Base-by-base conservation (phyloP, 2,113 vertebrate species). In the Limanda limanda region DNA sequence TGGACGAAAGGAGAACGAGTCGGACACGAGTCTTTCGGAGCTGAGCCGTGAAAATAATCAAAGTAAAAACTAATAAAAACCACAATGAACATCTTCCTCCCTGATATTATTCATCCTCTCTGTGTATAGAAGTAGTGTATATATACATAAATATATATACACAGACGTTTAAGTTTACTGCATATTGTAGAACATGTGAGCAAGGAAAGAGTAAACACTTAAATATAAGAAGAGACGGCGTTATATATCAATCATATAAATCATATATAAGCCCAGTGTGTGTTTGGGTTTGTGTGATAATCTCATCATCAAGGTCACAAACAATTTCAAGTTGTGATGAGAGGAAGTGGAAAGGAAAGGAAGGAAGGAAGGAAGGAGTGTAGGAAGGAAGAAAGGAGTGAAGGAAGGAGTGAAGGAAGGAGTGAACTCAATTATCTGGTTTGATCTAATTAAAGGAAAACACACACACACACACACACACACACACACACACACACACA, bases 31-130 rank as follows among this genome's bases (percentile, higher is more conserved):
- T 48, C 25, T 52, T 42, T 70, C 13, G 35, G 15, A 59, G 24
- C 7, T 25, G 15, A 59, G 24, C 7, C 21, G 23, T 23, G 23
- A 67, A 78, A 81, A 74, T 57, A 74, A 80, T 84, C 42, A 68
- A 76, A 71, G 27, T 31, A 6, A 6, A 31, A 31, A 5, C 27
- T 31, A 5, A 55, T 25, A 56, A 72, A 72, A 59, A 56, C 42
- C 52, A 47, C 45, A 20, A 24, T n/a, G 15, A 27, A 56, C 77
- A 77, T 17, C 64, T 35, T 51, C 68, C 0, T 3, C 0, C 37
- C 40, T 57, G 48, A 51, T n/a, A 5, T 11, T 69, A 10, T 11
- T 68, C 62, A 56, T 60, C n/a, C 5, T 31, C 27, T 31, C 27
- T 31, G 27, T 31, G 4, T 7, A n/a, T n/a, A n/a, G n/a, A n/a